Conservation (phyloP, 2,888 invertebrate species). For the Sialis fuliginosa region DNA sequence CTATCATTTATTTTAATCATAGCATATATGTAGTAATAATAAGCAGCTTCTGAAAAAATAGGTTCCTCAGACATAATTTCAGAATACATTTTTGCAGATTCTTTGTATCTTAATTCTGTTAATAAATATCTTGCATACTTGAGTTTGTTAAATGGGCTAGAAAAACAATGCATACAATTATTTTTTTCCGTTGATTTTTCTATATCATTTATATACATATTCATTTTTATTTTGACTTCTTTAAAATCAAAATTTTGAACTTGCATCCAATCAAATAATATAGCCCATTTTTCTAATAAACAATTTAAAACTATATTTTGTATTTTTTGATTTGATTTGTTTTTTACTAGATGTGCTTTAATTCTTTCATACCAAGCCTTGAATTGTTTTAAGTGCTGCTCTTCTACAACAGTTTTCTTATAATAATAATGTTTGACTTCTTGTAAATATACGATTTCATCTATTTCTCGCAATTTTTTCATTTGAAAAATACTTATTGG, state of each 20-base stretch:
- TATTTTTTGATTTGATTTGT: conserved; percentile 6
- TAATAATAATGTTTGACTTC: conserved; percentile 13
- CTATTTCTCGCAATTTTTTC: conserved; percentile 11
- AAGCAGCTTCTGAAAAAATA: conserved; percentile 14
- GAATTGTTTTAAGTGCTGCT: conserved; percentile 12
- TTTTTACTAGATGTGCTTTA: conserved; percentile 2
- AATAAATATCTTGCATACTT: conserved; percentile 10
- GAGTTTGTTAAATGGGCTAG: conserved; percentile 10
- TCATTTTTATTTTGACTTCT: not conserved
- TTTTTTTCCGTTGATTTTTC: not conserved
- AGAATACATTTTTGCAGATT: conserved; percentile 13
- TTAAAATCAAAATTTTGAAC: conserved; percentile 1
- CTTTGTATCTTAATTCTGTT: conserved; percentile 5
- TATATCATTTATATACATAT: too few relatives aligned
- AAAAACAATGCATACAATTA: conserved; percentile 4
- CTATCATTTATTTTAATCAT: conserved; percentile 6
- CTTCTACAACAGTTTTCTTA: conserved; percentile 11
- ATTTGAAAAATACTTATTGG: conserved; percentile 9
- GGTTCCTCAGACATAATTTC: conserved; percentile 13
- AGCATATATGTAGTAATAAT: conserved; percentile 15
- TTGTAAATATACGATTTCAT: conserved; percentile 11
- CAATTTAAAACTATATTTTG: conserved; percentile 11
- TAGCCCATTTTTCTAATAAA: conserved; percentile 14
- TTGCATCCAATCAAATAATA: conserved; percentile 13
- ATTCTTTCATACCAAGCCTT: conserved; percentile 10